Conservation (phyloP, 2,797 vertebrate genomes). For the Microtus agrestis region DNA sequence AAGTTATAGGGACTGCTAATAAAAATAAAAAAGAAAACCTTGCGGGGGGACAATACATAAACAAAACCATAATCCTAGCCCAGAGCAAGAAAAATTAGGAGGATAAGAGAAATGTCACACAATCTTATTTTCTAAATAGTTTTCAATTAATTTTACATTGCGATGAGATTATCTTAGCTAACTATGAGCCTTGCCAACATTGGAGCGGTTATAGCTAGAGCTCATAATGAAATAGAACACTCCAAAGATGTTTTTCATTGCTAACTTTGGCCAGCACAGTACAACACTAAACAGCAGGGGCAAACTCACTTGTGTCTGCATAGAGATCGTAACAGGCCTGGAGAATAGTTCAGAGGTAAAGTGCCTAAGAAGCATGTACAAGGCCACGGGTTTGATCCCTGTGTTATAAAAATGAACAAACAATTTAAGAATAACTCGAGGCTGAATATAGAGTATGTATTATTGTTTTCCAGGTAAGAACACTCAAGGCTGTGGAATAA, state of each 20-base stretch:
- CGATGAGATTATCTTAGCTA: neutral
- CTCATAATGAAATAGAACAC: neutral
- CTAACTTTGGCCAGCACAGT: neutral
- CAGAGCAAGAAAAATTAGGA: slow-evolving; percentile 26
- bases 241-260: neutral
- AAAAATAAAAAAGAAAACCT: neutral
- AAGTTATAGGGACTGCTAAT: neutral
- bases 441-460: neutral
- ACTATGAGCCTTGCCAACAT: neutral
- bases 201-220: neutral
- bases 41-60: neutral
- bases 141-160: slow-evolving; percentile 24
- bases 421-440: neutral
- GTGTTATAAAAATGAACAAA: neutral
- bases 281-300: neutral
- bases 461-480: slow-evolving; percentile 27
- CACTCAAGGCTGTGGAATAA: neutral
- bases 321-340: neutral
- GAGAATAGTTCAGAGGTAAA: neutral
- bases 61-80: neutral
- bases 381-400: neutral
- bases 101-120: neutral
- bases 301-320: neutral
- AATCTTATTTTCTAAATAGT: neutral
- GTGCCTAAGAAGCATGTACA: too few relatives aligned